A percentile compares a stretch with the other conserved stretches of the same genome.
phyloP scores from a whole-genome alignment of 2,113 vertebrate species.

The Laticauda laticaudata region DNA sequence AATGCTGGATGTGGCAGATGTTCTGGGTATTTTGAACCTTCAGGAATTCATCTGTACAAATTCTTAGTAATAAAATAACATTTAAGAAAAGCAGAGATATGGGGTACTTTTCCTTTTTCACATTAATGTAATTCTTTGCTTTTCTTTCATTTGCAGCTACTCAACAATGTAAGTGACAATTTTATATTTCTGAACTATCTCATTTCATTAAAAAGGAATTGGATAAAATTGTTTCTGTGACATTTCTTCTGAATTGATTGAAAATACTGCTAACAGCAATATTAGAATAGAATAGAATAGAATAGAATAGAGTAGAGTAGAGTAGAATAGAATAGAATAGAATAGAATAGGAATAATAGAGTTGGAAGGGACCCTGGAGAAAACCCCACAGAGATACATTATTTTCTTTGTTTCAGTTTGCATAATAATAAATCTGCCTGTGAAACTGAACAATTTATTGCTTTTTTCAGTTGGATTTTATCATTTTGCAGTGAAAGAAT shows the following conservation, averaged over 20 bases:
- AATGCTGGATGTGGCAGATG: not conserved
- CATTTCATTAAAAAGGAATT: not conserved
- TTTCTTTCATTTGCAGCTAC: constrained; percentile 38
- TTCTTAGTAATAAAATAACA: not conserved
- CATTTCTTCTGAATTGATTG: not conserved
- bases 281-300: not conserved
- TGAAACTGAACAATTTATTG: not conserved
- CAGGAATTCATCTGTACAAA: not conserved
- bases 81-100: not conserved
- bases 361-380: not conserved
- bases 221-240: not conserved
- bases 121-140: not conserved
- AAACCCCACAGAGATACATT: not conserved
- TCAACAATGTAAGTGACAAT: not conserved
- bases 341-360: too few species aligned
- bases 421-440: not conserved
- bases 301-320: too few species aligned
- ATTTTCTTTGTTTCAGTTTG: not conserved
- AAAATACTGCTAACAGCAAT: not conserved
- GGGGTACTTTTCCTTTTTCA: not conserved
- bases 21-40: not conserved
- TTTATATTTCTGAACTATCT: constrained; percentile 4
- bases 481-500: not conserved
- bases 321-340: too few species aligned
- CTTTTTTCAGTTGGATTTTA: not conserved